Base-by-base conservation (phyloP, 2,888 invertebrate genomes). In the Cyrtodaria siliqua region DNA sequence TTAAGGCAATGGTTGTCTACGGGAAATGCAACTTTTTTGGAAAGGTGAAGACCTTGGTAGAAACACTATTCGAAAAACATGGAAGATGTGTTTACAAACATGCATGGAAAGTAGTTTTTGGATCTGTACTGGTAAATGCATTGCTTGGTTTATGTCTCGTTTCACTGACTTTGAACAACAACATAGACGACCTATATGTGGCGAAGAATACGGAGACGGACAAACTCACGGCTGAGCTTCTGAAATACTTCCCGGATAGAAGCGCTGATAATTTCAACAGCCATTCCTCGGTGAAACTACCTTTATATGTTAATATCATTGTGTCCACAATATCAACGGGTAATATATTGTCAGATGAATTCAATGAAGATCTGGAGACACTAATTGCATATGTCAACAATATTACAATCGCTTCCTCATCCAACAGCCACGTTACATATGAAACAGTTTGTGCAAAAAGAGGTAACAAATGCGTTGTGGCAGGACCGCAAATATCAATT, bases 101-200 rank as follows among this genome's bases (percentile, higher is more conserved):
- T 50, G 61, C 75, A 4, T 75, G 75, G 75, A 75, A 75, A 44
- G 56, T 70, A 3, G 57, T 52, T 14, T 23, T 70, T 2, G 53
- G 57, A 4, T 61, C 49, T 8, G 57, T 76, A 26, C 26, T 76
- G 14, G 27, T 76, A 38, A 64, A 76, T 18, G 61, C 56, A 24
- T 40, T 76, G 16, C 56, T 76, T n/a, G 76, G 76, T 1, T 26
- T 76, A 2, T 66, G 66, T 8, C 60, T 76, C 23, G 23, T 76
- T 1, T 59, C 57, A 14, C 47, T 71, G n/a, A 18, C 40, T 1
- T 42, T 77, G 27, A 72, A 77, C 24, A 77, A 77, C 33, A 63
- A 77, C 55, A 77, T 77, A 18, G 67, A 67, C 26, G 71, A 76
- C 16, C 27, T 76, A 6, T 76, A 76, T 62, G 44, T 71, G 9